Percentiles rank a stretch among this genome's conserved stretches.
phyloP scores from a whole-genome alignment of 2,113 vertebrate species.

The Notothenia rossii region DNA sequence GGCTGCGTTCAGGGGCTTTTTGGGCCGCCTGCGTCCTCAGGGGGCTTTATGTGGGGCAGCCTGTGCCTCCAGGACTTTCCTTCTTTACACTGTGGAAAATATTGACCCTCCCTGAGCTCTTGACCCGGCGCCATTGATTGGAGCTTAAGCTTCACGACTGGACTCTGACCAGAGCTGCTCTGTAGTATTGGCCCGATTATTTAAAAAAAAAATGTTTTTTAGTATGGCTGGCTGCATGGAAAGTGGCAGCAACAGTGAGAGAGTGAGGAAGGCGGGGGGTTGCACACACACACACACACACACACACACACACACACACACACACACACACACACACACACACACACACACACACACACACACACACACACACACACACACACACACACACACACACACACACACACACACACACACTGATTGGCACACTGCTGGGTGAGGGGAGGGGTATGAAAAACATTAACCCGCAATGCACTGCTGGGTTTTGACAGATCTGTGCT shows the following conservation, averaged over 20 bases:
- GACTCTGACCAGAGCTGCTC: slow-evolving; percentile 69
- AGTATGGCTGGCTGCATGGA: slow-evolving; percentile 82
- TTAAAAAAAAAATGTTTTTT: slow-evolving; percentile 92
- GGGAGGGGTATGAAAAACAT: slow-evolving; percentile 84
- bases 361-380: slow-evolving; percentile 3
- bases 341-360: neutral
- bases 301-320: slow-evolving; percentile 10
- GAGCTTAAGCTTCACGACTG: slow-evolving; percentile 83
- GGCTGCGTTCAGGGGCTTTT: slow-evolving; percentile 77
- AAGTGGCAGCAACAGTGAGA: slow-evolving; percentile 57
- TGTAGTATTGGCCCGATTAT: slow-evolving; percentile 88
- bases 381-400: slow-evolving; percentile 6
- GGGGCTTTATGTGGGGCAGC: slow-evolving; percentile 74
- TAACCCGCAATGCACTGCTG: slow-evolving; percentile 86
- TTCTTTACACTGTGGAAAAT: slow-evolving; percentile 86
- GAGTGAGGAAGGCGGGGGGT: slow-evolving; percentile 7
- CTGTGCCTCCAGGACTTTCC: slow-evolving; percentile 74
- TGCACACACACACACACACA: neutral
- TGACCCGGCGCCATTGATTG: slow-evolving; percentile 84
- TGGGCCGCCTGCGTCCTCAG: slow-evolving; percentile 73
- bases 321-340: slow-evolving; percentile 6
- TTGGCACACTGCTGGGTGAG: slow-evolving; percentile 30
- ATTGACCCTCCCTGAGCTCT: slow-evolving; percentile 77
- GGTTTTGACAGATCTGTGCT: slow-evolving; percentile 88
- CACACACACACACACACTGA: slow-evolving; percentile 27